These are phyloP conservation scores for Luffia ferchaultella DNA, from an alignment of 2,888 invertebrate species.

Conservation along the genomic window DNA sequence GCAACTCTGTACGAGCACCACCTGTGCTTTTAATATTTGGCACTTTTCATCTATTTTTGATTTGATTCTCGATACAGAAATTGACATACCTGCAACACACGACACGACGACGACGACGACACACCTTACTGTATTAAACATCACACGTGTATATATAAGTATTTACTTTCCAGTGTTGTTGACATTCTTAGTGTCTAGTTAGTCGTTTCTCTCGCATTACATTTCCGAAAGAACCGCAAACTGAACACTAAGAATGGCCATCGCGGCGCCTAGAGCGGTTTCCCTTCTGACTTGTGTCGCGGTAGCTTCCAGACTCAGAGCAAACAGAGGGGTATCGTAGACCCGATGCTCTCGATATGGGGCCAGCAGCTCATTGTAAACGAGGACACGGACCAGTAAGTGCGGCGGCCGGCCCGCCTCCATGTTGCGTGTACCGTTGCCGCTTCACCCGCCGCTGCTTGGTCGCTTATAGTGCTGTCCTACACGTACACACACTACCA, in stretches of 20 bases:
- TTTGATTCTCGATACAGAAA: conserved; percentile 1
- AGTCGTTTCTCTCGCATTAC: neutral
- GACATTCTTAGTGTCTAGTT: neutral
- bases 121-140: neutral
- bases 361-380: conserved; percentile 97
- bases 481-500: conserved; percentile 3
- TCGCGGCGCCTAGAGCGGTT: neutral
- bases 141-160: neutral
- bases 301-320: conserved; percentile 85
- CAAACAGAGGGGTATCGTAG: conserved; percentile 96
- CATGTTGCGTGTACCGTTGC: conserved; percentile 1
- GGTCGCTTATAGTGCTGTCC: conserved; percentile 19
- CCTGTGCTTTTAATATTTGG: conserved; percentile 60
- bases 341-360: conserved; percentile 98
- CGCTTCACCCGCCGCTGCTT: neutral
- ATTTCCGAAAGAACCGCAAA: neutral
- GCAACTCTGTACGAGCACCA: conserved; percentile 56
- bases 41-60: conserved; percentile 44
- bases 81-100: neutral
- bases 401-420: conserved; percentile 31
- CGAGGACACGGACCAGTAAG: conserved; percentile 98
- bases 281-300: conserved; percentile 25
- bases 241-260: neutral
- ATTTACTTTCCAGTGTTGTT: neutral
- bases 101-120: neutral